These are phyloP conservation scores for Aphaenogaster ashmeadi DNA, from an alignment of 1,140 invertebrate genomes.

Conservation along the genomic window DNA sequence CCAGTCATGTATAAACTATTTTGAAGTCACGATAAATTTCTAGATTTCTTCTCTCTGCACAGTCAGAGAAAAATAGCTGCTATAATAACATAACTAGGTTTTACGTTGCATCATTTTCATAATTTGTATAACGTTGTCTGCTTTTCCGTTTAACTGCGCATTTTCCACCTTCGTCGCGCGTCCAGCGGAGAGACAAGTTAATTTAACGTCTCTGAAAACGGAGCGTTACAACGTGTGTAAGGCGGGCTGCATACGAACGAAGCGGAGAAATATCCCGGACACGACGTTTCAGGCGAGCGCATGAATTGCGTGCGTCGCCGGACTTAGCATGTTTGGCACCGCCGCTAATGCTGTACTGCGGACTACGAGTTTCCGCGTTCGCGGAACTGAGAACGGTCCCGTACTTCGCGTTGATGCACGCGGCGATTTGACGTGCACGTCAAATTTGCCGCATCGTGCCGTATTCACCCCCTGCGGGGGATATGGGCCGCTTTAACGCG, in stretches of 20 bases:
- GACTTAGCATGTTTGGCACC: constrained; percentile 22
- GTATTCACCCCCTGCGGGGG: background rate
- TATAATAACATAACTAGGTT: background rate
- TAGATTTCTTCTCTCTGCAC: background rate
- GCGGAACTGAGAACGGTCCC: background rate
- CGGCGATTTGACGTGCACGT: constrained; percentile 27
- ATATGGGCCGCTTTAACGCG: background rate
- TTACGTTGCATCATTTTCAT: background rate
- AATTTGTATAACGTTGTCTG: background rate
- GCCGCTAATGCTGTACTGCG: background rate
- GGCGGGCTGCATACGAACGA: constrained; percentile 15
- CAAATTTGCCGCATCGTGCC: background rate
- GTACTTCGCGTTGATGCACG: background rate
- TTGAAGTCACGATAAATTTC: background rate
- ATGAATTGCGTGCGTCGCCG: constrained; percentile 14
- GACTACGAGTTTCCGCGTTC: constrained; percentile 18
- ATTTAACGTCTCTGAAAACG: constrained; percentile 13
- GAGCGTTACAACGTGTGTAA: background rate
- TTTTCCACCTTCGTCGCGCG: constrained; percentile 13
- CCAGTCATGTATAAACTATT: background rate
- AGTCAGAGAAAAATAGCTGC: background rate
- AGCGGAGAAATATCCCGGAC: background rate
- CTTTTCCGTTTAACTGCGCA: constrained; percentile 11
- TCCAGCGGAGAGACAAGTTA: constrained; percentile 6
- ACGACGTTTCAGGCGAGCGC: background rate